Evolutionary conservation across 1,140 invertebrate species (phyloP).

Genomic region (Hyphantria cunea): DNA sequence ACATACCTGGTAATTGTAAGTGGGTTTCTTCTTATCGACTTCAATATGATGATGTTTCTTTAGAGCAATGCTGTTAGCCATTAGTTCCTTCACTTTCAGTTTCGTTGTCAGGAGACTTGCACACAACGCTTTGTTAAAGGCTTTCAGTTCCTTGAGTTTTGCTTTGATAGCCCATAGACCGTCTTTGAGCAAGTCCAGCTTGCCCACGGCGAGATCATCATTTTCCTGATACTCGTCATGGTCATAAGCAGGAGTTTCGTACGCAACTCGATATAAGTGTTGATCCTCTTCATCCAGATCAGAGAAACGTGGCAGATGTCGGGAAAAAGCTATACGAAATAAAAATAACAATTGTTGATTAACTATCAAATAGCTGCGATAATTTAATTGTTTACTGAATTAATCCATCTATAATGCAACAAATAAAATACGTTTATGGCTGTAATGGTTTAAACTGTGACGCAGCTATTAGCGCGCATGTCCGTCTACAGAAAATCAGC

Average conservation of each 20-base stretch:
- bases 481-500: no score
- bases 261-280: constrained; percentile 58
- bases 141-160: constrained; percentile 64
- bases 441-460: no score
- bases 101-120: constrained; percentile 65
- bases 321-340: neutral
- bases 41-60: constrained; percentile 55
- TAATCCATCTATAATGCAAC: no score
- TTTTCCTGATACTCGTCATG: constrained; percentile 55
- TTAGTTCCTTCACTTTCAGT: constrained; percentile 63
- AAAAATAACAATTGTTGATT: no score
- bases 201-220: constrained; percentile 45
- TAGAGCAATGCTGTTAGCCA: constrained; percentile 43
- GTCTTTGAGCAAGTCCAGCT: constrained; percentile 65
- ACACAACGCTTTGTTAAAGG: constrained; percentile 65
- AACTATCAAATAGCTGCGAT: no score
- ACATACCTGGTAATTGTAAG: constrained; percentile 57
- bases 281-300: constrained; percentile 69
- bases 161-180: constrained; percentile 66
- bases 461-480: no score
- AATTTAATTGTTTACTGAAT: no score
- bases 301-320: constrained; percentile 47
- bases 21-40: constrained; percentile 54
- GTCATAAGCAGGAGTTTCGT: constrained; percentile 62
- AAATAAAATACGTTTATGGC: no score